Evolutionary conservation across 2,888 invertebrate genomes (phyloP).

Genomic region (Anthoptus insignis): DNA sequence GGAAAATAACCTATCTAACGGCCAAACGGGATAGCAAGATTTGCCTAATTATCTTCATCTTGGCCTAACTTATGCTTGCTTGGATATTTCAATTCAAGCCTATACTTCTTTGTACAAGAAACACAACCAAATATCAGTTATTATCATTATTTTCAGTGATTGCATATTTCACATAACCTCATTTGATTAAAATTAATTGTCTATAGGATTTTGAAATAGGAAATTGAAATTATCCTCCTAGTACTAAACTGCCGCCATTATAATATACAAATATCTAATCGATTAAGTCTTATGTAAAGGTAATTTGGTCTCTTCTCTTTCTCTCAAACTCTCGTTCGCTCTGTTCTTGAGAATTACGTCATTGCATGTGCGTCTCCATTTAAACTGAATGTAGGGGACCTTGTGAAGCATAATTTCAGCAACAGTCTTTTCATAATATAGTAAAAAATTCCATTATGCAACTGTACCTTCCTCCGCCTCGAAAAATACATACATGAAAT

Average conservation of each 20-base stretch:
- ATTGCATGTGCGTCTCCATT: background rate
- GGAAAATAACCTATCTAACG: too few species aligned
- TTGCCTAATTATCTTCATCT: background rate
- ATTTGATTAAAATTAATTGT: too few species aligned
- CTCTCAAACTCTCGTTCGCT: slow-evolving; percentile 4
- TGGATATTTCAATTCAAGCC: background rate
- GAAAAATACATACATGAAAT: too few species aligned
- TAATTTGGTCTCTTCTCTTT: slow-evolving; percentile 32
- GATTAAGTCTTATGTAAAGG: slow-evolving; percentile 25
- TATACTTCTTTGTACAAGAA: too few species aligned
- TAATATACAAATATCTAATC: slow-evolving; percentile 32
- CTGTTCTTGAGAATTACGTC: background rate
- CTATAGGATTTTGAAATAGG: too few species aligned
- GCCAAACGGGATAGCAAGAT: too few species aligned
- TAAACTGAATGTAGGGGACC: background rate
- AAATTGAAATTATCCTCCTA: too few species aligned
- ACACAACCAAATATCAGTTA: too few species aligned
- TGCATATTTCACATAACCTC: too few species aligned
- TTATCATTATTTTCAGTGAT: too few species aligned
- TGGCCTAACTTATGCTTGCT: background rate
- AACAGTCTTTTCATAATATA: background rate
- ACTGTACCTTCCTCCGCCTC: too few species aligned
- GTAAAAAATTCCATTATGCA: too few species aligned
- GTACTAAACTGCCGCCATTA: slow-evolving; percentile 48
- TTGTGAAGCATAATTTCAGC: background rate